Base-by-base conservation (phyloP, 2,113 vertebrate species). In the Bostrychus sinensis region DNA sequence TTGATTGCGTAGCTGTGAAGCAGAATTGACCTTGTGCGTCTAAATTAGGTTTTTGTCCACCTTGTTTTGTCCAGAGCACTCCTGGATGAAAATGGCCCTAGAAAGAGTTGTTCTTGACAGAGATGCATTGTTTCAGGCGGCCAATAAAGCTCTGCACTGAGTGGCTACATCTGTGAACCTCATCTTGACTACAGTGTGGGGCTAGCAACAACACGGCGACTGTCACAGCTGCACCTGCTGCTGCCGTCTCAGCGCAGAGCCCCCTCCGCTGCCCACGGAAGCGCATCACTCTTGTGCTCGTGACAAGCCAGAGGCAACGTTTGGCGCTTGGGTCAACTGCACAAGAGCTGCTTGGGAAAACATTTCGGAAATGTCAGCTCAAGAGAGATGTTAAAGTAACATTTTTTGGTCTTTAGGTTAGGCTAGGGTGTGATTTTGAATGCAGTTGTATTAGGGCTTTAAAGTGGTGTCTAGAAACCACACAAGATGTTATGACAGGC, bases 331-430 rank as follows among this genome's bases (percentile, higher is more conserved):
- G 92, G 93, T 95, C 94, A 94, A 92, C 92, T 89, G 84, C 84
- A 81, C 89, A 93, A 87, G 89, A 89, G 94, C 93, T 95, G 92
- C 88, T 91, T 89, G 92, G 91, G 89, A 89, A 93, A 95, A 92
- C 83, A 84, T 86, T 88, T 93, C 90, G 91, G 94, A 94, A 92
- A 92, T 93, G 92, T 93, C 93, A 93, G 88, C 89, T 86, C 85
- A 92, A 94, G 89, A 91, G 90, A 94, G 93, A 94, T 92, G 93
- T 94, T 93, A 91, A 93, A 94, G 91, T 93, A 91, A 90, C n/a
- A 92, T 91, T 88, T 92, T 86, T 81, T 92, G 91, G 93, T 93
- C 89, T 59, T 11, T 90, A 93, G 92, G 94, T 89, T 91, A 84
- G 92, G 91, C 90, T 93, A 92, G 92, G 88, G 89, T 54, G 87